Base-by-base conservation (phyloP, 2,113 vertebrate genomes). In the Periophthalmodon schlosseri region DNA sequence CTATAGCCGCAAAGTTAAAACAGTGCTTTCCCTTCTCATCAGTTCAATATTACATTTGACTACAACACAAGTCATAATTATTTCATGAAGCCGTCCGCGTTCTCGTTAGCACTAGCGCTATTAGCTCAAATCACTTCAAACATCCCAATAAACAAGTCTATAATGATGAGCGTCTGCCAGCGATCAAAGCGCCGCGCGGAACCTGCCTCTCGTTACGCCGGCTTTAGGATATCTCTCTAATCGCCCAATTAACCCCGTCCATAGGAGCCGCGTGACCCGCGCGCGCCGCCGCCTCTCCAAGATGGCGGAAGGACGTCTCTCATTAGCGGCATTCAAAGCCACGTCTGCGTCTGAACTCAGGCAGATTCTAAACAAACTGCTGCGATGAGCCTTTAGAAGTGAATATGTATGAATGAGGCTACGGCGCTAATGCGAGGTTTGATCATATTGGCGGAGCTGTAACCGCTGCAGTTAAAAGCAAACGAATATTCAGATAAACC, bases 321-420 rank as follows among this genome's bases (percentile, higher is more conserved):
- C 76, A 78, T 91, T 86, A 83, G 65, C 58, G 50, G 66, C 23
- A 69, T 86, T 77, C 76, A 74, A 77, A 84, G 82, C 66, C 67
- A 72, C 71, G 74, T 15, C 15, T 34, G 83, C 39, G 7, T 75
- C 72, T 61, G 69, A 70, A 85, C 73, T 85, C 72, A 75, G 75
- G 65, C 44, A 66, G 20, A 39, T 28, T 61, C 78, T 82, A 52
- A 83, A 21, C 52, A 73, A 74, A 67, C 67, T 52, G 67, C 46
- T 65, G 44, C 52, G 6, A 65, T 50, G n/a, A 20, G 69, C 2
- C 56, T 69, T 24, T 54, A 63, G 56, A 71, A 66, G 34, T 10
- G 44, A 54, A 8, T 36, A 2, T 56, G 52, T 20, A 2, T 9
- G 20, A 7, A 6, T 4, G 10, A 14, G 47, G 9, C 47, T 49